Percentiles rank a stretch among this genome's conserved stretches.
These are phyloP conservation scores for Tetramorium bicarinatum DNA, from an alignment of 2,888 invertebrate genomes.

Conservation along the genomic window DNA sequence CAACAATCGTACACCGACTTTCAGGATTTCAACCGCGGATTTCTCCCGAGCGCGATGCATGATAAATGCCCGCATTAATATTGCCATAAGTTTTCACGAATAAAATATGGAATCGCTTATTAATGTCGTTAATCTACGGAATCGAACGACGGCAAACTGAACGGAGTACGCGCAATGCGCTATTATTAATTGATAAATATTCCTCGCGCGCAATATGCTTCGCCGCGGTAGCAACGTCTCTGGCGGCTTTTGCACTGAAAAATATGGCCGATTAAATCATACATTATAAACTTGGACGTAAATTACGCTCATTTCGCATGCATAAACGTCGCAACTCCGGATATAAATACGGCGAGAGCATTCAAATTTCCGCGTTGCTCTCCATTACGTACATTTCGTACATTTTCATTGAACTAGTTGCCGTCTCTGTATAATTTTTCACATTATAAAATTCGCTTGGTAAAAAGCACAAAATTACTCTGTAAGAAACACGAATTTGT, in stretches of 20 bases:
- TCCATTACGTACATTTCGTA: not conserved
- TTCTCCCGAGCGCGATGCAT: not conserved
- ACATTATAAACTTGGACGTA: conserved; percentile 32
- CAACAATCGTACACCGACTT: conserved; percentile 19
- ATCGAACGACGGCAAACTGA: conserved; percentile 11
- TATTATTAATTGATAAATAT: conserved; percentile 44
- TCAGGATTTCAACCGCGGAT: not conserved
- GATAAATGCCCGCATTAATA: conserved; percentile 37
- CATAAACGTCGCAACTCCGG: conserved; percentile 17
- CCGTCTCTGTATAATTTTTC: conserved; percentile 14
- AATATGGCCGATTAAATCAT: conserved; percentile 37
- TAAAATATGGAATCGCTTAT: conserved; percentile 32
- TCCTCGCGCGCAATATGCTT: not conserved
- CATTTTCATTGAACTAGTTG: conserved; percentile 1
- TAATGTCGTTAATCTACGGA: conserved; percentile 30
- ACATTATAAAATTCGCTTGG: not conserved
- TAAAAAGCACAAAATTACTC: not conserved
- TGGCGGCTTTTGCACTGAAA: not conserved
- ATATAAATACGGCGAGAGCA: not conserved
- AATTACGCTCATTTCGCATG: not conserved
- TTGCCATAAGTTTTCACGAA: not conserved
- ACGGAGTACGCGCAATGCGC: not conserved
- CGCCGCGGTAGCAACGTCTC: not conserved
- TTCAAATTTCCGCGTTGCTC: not conserved
- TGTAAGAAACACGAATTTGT: not conserved